Base-by-base conservation (phyloP, 2,888 invertebrate genomes). In the Drosophila meridionalis region DNA sequence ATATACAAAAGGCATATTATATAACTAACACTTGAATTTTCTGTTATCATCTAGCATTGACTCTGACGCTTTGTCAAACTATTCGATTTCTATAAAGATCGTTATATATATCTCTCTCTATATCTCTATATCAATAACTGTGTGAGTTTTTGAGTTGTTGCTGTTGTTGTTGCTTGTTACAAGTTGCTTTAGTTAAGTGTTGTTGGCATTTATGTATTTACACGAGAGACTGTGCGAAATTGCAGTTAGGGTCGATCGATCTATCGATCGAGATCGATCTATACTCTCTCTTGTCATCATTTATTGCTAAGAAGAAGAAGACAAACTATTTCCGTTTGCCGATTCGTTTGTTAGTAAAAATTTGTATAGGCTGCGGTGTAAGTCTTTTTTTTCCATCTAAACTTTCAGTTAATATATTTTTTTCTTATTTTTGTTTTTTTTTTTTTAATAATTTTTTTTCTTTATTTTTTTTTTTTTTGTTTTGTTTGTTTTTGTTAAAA, bases 1-100 rank as follows among this genome's bases (percentile, higher is more conserved):
- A 77, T 77, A 63, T 77, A 77, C 77, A 77, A 77, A 80, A 77
- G 77, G 66, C 77, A 63, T 79, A 48, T 50, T 69, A 61, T 67
- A 52, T 60, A 53, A 63, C 43, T 58, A 43, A 80, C 32, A 7
- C 7, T 38, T 75, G n/a, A 47, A n/a, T 36, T 45, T 67, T 14
- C 1, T 26, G 45, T 12, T 45, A 26, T 52, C 4, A 5, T 3
- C 40, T 56, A n/a, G n/a, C 6, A 32, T 5, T 32, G 11, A 26
- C 28, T 32, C 30, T 14, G 12, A 47, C 7, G n/a, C 42, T 50
- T 78, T 52, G 50, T 7, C 52, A 32, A 50, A 36, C 56, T 28
- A 58, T 20, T 59, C 55, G 9, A 59, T 32, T 55, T 20, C 43
- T 47, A 43, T 14, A 58, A 11, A 47, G 36, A 38, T 26, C 14